Base-by-base conservation (phyloP, 2,113 vertebrate genomes). In the Scortum barcoo region DNA sequence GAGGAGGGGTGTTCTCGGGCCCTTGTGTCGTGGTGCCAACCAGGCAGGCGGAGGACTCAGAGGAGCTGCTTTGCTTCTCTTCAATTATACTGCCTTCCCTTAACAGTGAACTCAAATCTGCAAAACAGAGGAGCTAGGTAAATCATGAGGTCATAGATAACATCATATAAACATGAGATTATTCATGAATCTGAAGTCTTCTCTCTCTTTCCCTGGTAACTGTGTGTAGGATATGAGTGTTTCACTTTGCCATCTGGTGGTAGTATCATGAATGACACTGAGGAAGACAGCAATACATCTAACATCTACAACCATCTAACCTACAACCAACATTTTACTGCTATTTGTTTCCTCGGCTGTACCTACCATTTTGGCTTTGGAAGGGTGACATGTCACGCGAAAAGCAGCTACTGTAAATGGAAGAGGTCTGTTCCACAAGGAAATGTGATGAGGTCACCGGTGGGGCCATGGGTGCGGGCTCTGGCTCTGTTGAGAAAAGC, bases 1-100 rank as follows among this genome's bases (percentile, higher is more conserved):
- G 94, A 76, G 91, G 38, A 33, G 90, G 4, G 7, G 86, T 61
- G 82, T 84, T 92, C 4, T 98, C 97, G 0, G 72, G 30, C 33
- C 90, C 93, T 13, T 94, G 94, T 16, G 98, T 99, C 13, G 98
- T 99, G 1, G 98, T 99, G 87, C 98, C 98, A 5, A 98, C 98
- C 56, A 93, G 60, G 10, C 98, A 99, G 7, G 95, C 86, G 1
- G 97, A 99, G 0, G 98, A 98, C 16, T 90, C 95, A 0, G 97
- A 97, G 0, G 98, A 97, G 75, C 84, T 95, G 19, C 95, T 95
- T 66, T 83, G 95, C 74, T 92, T 96, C 85, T 94, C 96, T 38
- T 96, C 96, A 76, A 93, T 95, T 58, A 96, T 87, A 2, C 96
- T 96, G 40, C 93, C 86, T 3, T 95, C 85, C 73, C 95, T 95